Percentiles rank a stretch among this genome's conserved stretches.
Conservation (phyloP, 2,797 vertebrate genomes). For the Silurus lanzhouensis region DNA sequence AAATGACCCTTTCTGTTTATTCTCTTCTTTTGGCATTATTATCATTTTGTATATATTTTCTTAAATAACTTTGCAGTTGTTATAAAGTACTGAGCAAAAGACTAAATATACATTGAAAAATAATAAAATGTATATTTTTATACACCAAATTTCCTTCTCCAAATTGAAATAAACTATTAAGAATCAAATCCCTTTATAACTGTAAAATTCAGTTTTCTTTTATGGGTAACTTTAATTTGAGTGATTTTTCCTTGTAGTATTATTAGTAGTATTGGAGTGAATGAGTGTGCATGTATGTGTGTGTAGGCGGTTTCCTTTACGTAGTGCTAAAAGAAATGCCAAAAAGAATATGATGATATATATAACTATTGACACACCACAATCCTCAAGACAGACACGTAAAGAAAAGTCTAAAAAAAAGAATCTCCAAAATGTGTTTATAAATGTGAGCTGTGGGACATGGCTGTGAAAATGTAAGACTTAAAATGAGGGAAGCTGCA, state of each 20-base stretch:
- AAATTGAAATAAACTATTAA: not conserved
- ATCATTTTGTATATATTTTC: not conserved
- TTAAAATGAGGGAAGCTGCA: not conserved
- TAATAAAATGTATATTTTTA: not conserved
- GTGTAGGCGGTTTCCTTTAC: slow-evolving; percentile 42
- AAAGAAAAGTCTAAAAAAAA: not conserved
- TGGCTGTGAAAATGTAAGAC: not conserved
- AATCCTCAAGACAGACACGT: not conserved
- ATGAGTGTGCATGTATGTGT: slow-evolving; percentile 13
- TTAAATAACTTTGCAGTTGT: not conserved
- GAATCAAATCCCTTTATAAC: not conserved
- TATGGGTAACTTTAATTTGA: slow-evolving; percentile 5
- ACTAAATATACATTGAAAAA: not conserved
- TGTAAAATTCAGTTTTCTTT: not conserved
- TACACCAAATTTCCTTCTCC: not conserved
- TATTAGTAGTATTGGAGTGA: too few species aligned
- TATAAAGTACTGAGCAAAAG: not conserved
- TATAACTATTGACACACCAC: not conserved
- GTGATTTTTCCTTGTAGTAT: too few species aligned
- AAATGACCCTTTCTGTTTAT: not conserved
- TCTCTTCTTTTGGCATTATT: not conserved
- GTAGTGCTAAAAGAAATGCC: not conserved
- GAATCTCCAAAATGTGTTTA: not conserved
- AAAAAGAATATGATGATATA: not conserved
- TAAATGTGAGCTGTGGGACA: not conserved